These are phyloP conservation scores for Sycophila sp. DNA, from an alignment of 1,140 invertebrate genomes.

Conservation along the genomic window DNA sequence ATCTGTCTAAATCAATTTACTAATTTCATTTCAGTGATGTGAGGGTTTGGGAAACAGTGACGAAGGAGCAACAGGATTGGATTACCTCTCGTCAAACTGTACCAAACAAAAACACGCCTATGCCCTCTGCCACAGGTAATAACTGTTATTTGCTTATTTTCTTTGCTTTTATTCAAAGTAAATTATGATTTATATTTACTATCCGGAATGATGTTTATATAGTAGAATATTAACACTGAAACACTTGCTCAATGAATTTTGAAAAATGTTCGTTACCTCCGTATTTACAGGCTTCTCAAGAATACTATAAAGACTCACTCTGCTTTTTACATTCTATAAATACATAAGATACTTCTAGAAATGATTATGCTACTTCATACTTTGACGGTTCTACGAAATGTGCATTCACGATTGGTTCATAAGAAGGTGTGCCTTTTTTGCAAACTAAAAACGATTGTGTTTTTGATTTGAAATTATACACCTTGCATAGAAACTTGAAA, in stretches of 20 bases:
- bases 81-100: slow-evolving; percentile 35
- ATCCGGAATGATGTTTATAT: too few species aligned
- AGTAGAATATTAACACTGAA: neutral
- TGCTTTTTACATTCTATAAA: slow-evolving; percentile 21
- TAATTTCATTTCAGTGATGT: slow-evolving; percentile 35
- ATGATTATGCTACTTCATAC: slow-evolving; percentile 44
- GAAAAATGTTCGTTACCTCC: slow-evolving; percentile 23
- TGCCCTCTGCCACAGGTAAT: slow-evolving; percentile 42
- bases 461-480: slow-evolving; percentile 44
- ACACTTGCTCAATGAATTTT: slow-evolving; percentile 1
- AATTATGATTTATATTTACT: slow-evolving; percentile 6
- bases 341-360: slow-evolving; percentile 27
- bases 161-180: neutral
- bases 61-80: slow-evolving; percentile 31
- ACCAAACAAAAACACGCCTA: slow-evolving; percentile 34
- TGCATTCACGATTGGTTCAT: slow-evolving; percentile 43
- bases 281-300: slow-evolving; percentile 20
- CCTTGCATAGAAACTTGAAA: too few species aligned
- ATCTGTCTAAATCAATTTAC: too few species aligned
- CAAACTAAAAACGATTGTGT: slow-evolving; percentile 47
- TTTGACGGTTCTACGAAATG: slow-evolving; percentile 45
- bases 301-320: slow-evolving; percentile 15
- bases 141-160: too few species aligned
- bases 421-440: slow-evolving; percentile 45
- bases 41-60: slow-evolving; percentile 23